Percentiles rank a stretch among this genome's conserved stretches.
Conservation (phyloP, 1,140 invertebrate species). For the Condylostylus longicornis region DNA sequence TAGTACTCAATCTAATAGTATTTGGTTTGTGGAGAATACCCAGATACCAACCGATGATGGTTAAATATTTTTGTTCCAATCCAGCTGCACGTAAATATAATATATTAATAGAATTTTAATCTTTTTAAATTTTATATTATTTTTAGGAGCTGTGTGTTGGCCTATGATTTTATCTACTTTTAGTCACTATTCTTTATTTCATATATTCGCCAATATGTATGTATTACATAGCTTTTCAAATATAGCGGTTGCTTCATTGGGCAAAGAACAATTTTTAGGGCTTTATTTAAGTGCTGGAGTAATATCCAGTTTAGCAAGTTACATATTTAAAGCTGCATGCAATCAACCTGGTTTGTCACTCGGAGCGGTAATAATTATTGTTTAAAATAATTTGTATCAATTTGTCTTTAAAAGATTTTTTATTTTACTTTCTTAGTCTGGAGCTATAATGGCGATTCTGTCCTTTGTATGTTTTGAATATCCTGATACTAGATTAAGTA, state of each 20-base stretch:
- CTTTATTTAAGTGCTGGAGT: constrained; percentile 81
- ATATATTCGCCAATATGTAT: constrained; percentile 90
- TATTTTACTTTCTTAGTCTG: constrained; percentile 58
- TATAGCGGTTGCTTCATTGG: constrained; percentile 56
- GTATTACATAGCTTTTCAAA: constrained; percentile 72
- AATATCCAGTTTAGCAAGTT: constrained; percentile 72
- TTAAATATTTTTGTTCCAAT: constrained; percentile 72
- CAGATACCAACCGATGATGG: constrained; percentile 54
- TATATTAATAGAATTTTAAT: constrained; percentile 1
- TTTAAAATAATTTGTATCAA: constrained; percentile 6
- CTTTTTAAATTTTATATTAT: constrained; percentile 10
- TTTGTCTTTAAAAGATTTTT: constrained; percentile 3
- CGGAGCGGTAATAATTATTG: constrained; percentile 63
- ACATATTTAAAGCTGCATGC: constrained; percentile 58
- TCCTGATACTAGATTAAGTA: constrained; percentile 70
- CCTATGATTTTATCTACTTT: constrained; percentile 88
- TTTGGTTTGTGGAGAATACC: constrained; percentile 73
- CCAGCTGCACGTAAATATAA: constrained; percentile 51
- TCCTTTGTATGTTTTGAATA: constrained; percentile 73
- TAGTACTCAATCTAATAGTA: constrained; percentile 61
- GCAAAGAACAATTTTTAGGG: constrained; percentile 83
- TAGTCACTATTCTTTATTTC: constrained; percentile 76
- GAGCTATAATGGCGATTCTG: constrained; percentile 81
- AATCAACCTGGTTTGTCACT: constrained; percentile 57
- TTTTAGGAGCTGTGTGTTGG: constrained; percentile 53